Conservation (phyloP, 2,113 vertebrate genomes). For the Callocephalon fimbriatum region DNA sequence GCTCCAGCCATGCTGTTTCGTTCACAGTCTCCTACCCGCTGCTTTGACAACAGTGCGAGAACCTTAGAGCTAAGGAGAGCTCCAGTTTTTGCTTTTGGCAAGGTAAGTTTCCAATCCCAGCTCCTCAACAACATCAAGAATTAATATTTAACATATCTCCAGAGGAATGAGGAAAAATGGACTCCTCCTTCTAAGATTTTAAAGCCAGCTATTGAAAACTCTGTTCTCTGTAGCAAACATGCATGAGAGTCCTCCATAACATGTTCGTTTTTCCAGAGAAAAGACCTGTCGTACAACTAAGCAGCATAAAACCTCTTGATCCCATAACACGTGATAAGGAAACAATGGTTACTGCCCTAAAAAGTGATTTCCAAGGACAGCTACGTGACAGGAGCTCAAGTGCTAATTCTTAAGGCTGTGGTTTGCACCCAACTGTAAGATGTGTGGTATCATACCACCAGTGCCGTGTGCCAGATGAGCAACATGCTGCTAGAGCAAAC, state of each 20-base stretch:
- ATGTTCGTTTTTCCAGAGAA: not conserved
- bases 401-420: not conserved
- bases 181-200: not conserved
- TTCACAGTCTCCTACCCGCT: not conserved
- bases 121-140: not conserved
- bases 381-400: not conserved
- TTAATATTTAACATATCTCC: not conserved
- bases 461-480: not conserved
- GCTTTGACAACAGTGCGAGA: not conserved
- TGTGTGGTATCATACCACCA: not conserved
- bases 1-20: not conserved
- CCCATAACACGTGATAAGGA: not conserved
- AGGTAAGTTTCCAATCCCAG: not conserved
- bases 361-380: not conserved
- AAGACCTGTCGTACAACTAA: not conserved
- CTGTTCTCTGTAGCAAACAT: not conserved
- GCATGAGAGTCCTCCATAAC: not conserved
- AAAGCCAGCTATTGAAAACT: not conserved
- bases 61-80: not conserved
- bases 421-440: constrained; percentile 23
- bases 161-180: not conserved
- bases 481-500: not conserved
- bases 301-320: not conserved
- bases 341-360: not conserved
- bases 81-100: not conserved